Conservation (phyloP, 2,113 vertebrate species). For the Eira barbara region DNA sequence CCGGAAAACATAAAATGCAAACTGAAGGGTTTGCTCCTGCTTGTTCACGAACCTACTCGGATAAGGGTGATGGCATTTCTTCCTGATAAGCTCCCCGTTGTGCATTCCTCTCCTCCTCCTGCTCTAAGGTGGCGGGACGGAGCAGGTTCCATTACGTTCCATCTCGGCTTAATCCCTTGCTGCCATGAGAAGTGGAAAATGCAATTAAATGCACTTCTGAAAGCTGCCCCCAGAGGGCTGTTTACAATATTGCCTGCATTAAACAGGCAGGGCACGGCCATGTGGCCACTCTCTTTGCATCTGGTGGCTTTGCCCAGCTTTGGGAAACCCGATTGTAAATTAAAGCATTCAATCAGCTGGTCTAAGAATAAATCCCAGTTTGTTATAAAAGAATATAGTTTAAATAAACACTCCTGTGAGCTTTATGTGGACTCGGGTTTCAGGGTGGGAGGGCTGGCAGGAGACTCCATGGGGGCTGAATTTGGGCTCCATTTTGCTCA, state of each 20-base stretch:
- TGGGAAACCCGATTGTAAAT: slow-evolving; percentile 37
- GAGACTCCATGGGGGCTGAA: background rate
- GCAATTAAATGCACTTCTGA: slow-evolving; percentile 84
- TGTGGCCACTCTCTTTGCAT: slow-evolving; percentile 41
- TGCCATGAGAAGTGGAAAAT: slow-evolving; percentile 83
- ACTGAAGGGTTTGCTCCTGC: slow-evolving; percentile 51
- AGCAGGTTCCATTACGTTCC: slow-evolving; percentile 78
- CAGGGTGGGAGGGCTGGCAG: background rate
- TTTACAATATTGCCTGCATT: slow-evolving; percentile 77
- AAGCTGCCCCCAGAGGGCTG: slow-evolving; percentile 77
- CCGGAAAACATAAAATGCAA: slow-evolving; percentile 7
- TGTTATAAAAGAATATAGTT: slow-evolving; percentile 46
- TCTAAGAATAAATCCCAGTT: slow-evolving; percentile 37
- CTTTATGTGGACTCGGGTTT: background rate
- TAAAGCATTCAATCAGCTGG: slow-evolving; percentile 55
- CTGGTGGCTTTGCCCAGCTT: slow-evolving; percentile 57
- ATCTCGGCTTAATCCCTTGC: slow-evolving; percentile 80
- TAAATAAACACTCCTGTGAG: background rate
- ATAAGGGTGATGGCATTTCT: slow-evolving; percentile 10
- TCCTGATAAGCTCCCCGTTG: slow-evolving; percentile 46
- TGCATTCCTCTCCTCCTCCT: slow-evolving; percentile 44
- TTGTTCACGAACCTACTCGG: slow-evolving; percentile 54
- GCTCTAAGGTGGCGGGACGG: slow-evolving; percentile 65
- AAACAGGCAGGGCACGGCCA: slow-evolving; percentile 56
- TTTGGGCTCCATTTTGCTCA: background rate